These are phyloP conservation scores for Mythimna lalbum DNA, from an alignment of 2,888 invertebrate genomes.

Conservation along the genomic window DNA sequence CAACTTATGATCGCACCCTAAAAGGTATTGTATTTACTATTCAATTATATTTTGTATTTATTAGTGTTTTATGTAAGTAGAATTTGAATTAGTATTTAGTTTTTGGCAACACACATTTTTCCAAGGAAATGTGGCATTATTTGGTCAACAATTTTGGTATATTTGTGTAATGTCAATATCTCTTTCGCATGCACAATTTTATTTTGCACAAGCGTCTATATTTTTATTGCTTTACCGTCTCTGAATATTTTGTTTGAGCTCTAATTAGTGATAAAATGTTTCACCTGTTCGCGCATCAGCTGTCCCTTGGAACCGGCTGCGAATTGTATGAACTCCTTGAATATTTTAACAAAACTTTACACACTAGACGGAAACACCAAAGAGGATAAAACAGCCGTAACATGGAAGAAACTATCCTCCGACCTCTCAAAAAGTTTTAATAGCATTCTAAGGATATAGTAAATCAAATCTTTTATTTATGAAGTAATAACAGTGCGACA, in stretches of 20 bases:
- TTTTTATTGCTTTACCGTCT: conserved; percentile 52
- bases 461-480: conserved; percentile 84
- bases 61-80: conserved; percentile 21
- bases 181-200: conserved; percentile 47
- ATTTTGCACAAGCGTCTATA: conserved; percentile 39
- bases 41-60: conserved; percentile 24
- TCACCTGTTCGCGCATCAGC: conserved; percentile 71
- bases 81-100: not conserved
- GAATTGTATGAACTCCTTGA: conserved; percentile 57
- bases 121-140: not conserved
- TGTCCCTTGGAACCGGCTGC: conserved; percentile 62
- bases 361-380: conserved; percentile 32
- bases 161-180: conserved; percentile 21
- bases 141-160: conserved; percentile 23
- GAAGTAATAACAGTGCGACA: conserved; percentile 77
- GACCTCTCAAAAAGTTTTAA: conserved; percentile 70
- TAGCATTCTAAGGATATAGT: conserved; percentile 73
- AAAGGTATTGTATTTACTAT: conserved; percentile 67
- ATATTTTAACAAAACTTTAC: conserved; percentile 65
- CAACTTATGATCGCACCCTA: conserved; percentile 68
- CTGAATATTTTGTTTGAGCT: conserved; percentile 55
- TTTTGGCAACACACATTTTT: conserved; percentile 3
- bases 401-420: conserved; percentile 45
- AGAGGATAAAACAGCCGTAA: conserved; percentile 59
- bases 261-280: conserved; percentile 64